Evolutionary conservation across 2,113 vertebrate species (phyloP).

Genomic region (Rafetus swinhoei): DNA sequence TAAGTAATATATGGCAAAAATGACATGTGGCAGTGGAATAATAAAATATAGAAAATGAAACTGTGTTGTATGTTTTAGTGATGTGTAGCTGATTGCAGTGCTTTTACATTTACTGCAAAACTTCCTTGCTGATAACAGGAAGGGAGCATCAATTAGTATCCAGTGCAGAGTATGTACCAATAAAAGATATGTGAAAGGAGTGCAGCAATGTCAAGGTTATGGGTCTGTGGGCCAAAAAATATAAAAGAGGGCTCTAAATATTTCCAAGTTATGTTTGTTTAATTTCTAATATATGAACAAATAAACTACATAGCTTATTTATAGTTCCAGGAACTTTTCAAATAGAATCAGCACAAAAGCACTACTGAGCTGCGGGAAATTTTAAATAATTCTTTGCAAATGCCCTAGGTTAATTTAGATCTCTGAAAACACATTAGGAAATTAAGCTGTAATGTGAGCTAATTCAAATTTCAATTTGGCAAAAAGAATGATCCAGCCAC

Average conservation of each 20-base stretch:
- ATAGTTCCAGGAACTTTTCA: constrained; percentile 78
- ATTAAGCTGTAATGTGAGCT: constrained; percentile 94
- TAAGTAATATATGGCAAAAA: not conserved
- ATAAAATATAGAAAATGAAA: not conserved
- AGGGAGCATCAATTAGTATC: constrained; percentile 60
- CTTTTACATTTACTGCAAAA: constrained; percentile 56
- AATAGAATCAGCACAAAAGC: constrained; percentile 70
- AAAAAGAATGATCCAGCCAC: constrained; percentile 91
- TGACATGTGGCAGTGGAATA: not conserved
- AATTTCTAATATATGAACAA: constrained; percentile 80
- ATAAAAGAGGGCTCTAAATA: constrained; percentile 61
- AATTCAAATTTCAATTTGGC: constrained; percentile 97
- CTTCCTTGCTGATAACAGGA: constrained; percentile 64
- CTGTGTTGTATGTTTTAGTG: not conserved
- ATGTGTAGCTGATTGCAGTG: not conserved
- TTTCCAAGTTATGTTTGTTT: constrained; percentile 77
- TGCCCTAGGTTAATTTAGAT: constrained; percentile 87
- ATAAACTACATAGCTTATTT: constrained; percentile 75
- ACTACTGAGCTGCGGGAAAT: constrained; percentile 76
- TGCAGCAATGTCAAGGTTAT: constrained; percentile 52
- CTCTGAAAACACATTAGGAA: constrained; percentile 92
- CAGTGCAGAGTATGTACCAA: constrained; percentile 55
- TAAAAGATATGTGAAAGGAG: constrained; percentile 67
- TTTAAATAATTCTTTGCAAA: constrained; percentile 86
- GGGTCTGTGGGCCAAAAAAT: constrained; percentile 57